Percentiles rank a stretch among this genome's conserved stretches.
Evolutionary conservation across 2,888 invertebrate species (phyloP).

Genomic region (Tiliacea citrago): DNA sequence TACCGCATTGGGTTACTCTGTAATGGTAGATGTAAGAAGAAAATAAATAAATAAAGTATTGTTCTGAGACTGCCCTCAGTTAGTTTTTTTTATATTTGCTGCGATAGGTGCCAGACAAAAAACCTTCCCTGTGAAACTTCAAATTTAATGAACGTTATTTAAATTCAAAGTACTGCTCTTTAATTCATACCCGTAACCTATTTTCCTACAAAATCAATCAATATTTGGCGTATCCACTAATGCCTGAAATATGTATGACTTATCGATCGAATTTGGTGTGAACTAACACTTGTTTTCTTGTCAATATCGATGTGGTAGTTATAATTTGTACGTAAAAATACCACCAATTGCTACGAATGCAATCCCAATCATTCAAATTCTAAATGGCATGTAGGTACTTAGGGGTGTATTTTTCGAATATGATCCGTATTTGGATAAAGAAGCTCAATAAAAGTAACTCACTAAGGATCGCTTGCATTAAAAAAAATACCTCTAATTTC

Average conservation of each 20-base stretch:
- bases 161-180: too few species aligned
- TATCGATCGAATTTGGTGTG: constrained; percentile 5
- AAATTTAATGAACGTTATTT: too few species aligned
- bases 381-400: not conserved
- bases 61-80: too few species aligned
- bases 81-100: too few species aligned
- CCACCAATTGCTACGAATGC: not conserved
- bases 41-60: too few species aligned
- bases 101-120: too few species aligned
- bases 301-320: not conserved
- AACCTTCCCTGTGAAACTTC: too few species aligned
- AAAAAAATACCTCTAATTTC: not conserved
- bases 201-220: too few species aligned
- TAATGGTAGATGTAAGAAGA: too few species aligned
- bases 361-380: not conserved
- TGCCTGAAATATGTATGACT: constrained; percentile 1
- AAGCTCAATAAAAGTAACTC: not conserved
- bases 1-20: too few species aligned
- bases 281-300: constrained; percentile 6
- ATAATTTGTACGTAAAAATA: not conserved
- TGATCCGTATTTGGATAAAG: not conserved
- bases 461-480: not conserved
- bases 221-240: not conserved
- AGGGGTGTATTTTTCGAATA: not conserved
- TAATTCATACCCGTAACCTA: too few species aligned